Evolutionary conservation across 2,797 vertebrate species (phyloP).

Genomic region (Coreius guichenoti): DNA sequence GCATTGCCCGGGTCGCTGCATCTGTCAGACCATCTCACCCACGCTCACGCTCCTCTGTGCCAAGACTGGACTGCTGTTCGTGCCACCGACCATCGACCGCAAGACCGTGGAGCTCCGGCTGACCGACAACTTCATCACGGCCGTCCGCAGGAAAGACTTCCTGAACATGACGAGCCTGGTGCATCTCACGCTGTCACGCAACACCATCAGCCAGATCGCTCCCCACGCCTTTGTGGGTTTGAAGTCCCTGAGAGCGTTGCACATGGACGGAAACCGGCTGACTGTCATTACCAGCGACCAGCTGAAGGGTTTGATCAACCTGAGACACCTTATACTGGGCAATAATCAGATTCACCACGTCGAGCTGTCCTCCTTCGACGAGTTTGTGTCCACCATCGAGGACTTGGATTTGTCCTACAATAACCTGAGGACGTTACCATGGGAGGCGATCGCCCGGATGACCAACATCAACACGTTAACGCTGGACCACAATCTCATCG

Average conservation of each 20-base stretch:
- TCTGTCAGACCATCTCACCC: slow-evolving; percentile 93
- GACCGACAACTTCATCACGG: slow-evolving; percentile 95
- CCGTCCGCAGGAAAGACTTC: slow-evolving; percentile 90
- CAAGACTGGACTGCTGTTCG: slow-evolving; percentile 93
- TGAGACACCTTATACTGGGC: slow-evolving; percentile 92
- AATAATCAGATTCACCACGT: slow-evolving; percentile 94
- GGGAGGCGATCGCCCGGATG: slow-evolving; percentile 94
- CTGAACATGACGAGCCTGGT: slow-evolving; percentile 97
- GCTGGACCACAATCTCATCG: slow-evolving; percentile 93
- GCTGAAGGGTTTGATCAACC: slow-evolving; percentile 87
- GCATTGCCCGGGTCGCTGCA: slow-evolving; percentile 92
- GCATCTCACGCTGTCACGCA: slow-evolving; percentile 93
- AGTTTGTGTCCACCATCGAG: slow-evolving; percentile 91
- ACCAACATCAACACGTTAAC: slow-evolving; percentile 92
- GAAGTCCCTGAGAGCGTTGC: slow-evolving; percentile 87
- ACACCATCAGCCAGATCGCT: slow-evolving; percentile 92
- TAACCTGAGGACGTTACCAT: slow-evolving; percentile 89
- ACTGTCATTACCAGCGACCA: slow-evolving; percentile 85
- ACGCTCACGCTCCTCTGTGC: slow-evolving; percentile 93
- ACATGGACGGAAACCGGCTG: slow-evolving; percentile 94
- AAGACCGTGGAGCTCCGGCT: slow-evolving; percentile 93
- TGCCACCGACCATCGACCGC: slow-evolving; percentile 91
- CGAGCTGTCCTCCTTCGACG: slow-evolving; percentile 84
- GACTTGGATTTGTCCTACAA: slow-evolving; percentile 96
- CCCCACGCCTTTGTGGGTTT: slow-evolving; percentile 88